Percentiles rank a stretch among this genome's conserved stretches.
phyloP scores from a whole-genome alignment of 2,113 vertebrate genomes.

The Rhineura floridana region DNA sequence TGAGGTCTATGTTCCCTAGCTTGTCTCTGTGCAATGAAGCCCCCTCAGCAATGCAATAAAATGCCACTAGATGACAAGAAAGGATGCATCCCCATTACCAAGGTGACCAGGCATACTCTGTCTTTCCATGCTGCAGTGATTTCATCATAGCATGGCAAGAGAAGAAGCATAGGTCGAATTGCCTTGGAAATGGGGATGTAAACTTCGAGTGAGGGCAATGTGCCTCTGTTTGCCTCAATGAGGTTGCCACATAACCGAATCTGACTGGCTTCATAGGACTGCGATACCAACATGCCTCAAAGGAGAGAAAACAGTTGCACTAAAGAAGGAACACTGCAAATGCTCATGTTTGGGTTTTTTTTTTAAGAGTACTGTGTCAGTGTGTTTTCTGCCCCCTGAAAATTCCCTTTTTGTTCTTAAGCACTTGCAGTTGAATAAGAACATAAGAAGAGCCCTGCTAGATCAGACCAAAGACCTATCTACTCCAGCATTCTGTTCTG shows the following conservation, averaged over 20 bases:
- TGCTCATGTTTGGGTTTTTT: background rate
- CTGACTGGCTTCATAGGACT: background rate
- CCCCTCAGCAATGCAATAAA: background rate
- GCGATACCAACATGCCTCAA: background rate
- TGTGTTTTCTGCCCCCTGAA: background rate
- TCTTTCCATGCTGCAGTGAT: background rate
- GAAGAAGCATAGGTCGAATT: background rate
- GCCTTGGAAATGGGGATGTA: background rate
- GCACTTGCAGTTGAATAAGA: background rate
- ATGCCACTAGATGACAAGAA: background rate
- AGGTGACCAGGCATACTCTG: background rate
- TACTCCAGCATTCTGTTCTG: background rate
- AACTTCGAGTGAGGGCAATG: background rate
- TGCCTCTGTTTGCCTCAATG: background rate
- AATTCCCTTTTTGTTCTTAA: background rate
- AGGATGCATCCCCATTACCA: background rate
- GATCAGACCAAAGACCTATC: no score
- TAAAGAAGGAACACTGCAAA: background rate
- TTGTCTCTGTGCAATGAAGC: background rate
- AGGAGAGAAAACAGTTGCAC: background rate
- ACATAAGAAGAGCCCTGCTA: no score
- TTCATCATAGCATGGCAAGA: background rate
- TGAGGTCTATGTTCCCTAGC: background rate
- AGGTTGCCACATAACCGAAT: background rate
- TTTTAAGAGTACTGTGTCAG: background rate